phyloP scores from a whole-genome alignment of 2,888 invertebrate species.

The Dryobotodes eremita region DNA sequence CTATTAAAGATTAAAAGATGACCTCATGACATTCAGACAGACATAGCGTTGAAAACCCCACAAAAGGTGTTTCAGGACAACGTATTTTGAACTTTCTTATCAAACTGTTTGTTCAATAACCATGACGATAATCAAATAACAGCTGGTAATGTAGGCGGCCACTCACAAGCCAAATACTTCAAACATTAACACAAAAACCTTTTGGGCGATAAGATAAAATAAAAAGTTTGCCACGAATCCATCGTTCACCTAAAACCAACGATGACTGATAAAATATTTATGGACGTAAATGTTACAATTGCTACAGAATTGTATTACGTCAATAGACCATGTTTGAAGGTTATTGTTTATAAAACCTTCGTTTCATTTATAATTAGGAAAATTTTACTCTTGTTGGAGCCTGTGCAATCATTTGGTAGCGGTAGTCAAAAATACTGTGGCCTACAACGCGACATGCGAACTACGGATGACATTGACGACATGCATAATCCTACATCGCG shows the following conservation, averaged over 20 bases:
- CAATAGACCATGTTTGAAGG: constrained; percentile 13
- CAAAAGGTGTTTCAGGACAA: background rate
- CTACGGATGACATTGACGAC: background rate
- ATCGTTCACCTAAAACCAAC: constrained; percentile 51
- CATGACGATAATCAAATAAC: constrained; percentile 40
- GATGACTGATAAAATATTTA: constrained; percentile 53
- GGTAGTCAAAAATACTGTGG: background rate
- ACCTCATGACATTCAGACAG: background rate
- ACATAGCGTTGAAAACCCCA: background rate
- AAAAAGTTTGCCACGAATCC: constrained; percentile 58
- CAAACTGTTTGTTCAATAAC: constrained; percentile 40
- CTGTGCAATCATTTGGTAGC: background rate
- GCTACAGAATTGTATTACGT: constrained; percentile 34
- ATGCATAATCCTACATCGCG: background rate
- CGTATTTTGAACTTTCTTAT: constrained; percentile 19
- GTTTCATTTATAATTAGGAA: background rate
- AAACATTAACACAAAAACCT: constrained; percentile 73
- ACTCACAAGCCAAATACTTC: constrained; percentile 69
- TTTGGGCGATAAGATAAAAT: constrained; percentile 78
- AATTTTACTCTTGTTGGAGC: background rate
- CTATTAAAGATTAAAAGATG: too few species aligned
- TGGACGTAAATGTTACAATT: constrained; percentile 30
- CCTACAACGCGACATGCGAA: background rate
- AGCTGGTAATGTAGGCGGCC: constrained; percentile 48
- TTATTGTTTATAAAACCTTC: background rate